Conservation (phyloP, 2,888 invertebrate species). For the Archaeoteleia sp. region DNA sequence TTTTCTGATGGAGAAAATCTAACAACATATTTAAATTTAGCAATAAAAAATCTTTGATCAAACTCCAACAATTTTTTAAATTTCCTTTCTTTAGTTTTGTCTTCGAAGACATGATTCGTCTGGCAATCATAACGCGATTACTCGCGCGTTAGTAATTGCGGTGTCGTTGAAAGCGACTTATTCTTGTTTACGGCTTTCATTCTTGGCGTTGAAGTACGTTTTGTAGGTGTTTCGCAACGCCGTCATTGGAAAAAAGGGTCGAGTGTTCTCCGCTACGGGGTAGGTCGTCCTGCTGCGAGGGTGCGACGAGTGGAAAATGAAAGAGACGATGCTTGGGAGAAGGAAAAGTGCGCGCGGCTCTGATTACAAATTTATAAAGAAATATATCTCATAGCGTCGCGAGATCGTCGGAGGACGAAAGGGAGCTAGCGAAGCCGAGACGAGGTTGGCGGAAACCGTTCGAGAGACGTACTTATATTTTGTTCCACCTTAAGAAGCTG, state of each 20-base stretch:
- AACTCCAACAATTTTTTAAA: too few relatives aligned
- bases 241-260: slow-evolving; percentile 19
- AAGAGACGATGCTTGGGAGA: slow-evolving; percentile 12
- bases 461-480: background rate
- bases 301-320: slow-evolving; percentile 2
- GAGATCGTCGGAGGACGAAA: slow-evolving; percentile 12
- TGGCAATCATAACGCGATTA: slow-evolving; percentile 22
- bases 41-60: too few relatives aligned
- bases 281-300: background rate
- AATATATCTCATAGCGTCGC: slow-evolving; percentile 34
- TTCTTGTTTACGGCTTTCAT: slow-evolving; percentile 14
- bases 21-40: too few relatives aligned
- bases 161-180: slow-evolving; percentile 16
- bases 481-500: slow-evolving; percentile 15
- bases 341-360: slow-evolving; percentile 32
- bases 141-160: slow-evolving; percentile 22
- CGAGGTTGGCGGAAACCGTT: background rate
- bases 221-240: slow-evolving; percentile 24
- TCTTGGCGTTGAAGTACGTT: slow-evolving; percentile 24
- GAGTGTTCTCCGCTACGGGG: slow-evolving; percentile 23
- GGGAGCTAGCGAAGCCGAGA: background rate
- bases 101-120: slow-evolving; percentile 1
- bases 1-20: too few relatives aligned
- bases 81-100: background rate
- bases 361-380: slow-evolving; percentile 52